Evolutionary conservation across 2,888 invertebrate species (phyloP), one percentile per base, ranked within the genome.

Genomic region (Eugnorisma glareosa): DNA sequence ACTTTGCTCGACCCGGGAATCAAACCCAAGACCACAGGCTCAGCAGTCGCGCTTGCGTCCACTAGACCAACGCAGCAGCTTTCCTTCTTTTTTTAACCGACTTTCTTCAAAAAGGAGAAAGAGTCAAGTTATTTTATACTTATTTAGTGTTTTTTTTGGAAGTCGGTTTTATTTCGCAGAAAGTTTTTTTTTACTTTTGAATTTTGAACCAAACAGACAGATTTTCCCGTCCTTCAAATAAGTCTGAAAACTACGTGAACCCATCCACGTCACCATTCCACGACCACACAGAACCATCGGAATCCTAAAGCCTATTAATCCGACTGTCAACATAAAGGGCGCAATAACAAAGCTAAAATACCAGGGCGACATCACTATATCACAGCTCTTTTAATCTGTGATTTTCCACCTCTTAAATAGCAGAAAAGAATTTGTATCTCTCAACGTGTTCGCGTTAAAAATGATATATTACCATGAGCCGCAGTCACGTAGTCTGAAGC

Each of bases 401-500:
- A 79, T 84, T 81, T 84, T 77, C 73, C 77, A 79, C 69, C 82
- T 81, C 66, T 78, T 70, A 71, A 87, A 84, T 84, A 81, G 69
- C 81, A 67, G 64, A 82, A 77, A 79, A 79, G 75, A 84, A 82
- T 85, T 83, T 18, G 66, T 86, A 71, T 85, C 80, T 85, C 77
- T 77, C 84, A 83, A 64, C 85, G 85, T 77, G 73, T 75, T 79
- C 61, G 54, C 69, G 77, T 86, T 84, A 70, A 79, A 81, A 79
- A 87, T 87, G 81, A 87, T 87, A 83, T 70, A 83, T 82, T 72
- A n/a, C 70, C 77, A 81, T 77, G 76, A 51, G 77, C 13, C 64
- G 73, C 43, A 66, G 83, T 83, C 87, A 83, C 88, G 87, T 87
- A 79, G 77, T 18, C 78, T 69, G 63, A 48, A 77, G 63, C 48